Evolutionary conservation across 2,888 invertebrate species (phyloP), one percentile per base, ranked within the genome.

Genomic region (Ctenicera cuprea): DNA sequence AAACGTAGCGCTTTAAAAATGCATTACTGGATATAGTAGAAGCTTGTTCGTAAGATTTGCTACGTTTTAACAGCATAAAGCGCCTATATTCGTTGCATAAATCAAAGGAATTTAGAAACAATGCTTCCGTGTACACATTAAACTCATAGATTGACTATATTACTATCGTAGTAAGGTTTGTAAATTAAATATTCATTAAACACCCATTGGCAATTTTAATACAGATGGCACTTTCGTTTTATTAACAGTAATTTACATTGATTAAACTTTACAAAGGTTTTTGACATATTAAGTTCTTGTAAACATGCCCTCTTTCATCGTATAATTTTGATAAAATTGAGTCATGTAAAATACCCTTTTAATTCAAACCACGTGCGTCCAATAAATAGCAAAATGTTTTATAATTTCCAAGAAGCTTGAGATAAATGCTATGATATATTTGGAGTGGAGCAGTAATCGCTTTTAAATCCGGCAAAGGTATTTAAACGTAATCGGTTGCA

Each of bases 401-500:
- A 33, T 33, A 33, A 33, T 33, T 9, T 33, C 33, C 8, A 33
- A 33, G 33, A 1, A 33, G 9, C 33, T 33, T 33, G 33, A 3
- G n/a, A n/a, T n/a, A n/a, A 33, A 20, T 8, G 18, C 18, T 1
- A 18, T 8, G 48, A 48, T 48, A 14, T 16, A 11, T 11, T 48
- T 18, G 7, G 48, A 48, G 8, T 7, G 26, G 11, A 2, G 18
- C 16, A 11, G 62, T 65, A 65, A 50, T 37, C 50, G 48, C 41
- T 65, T 33, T 33, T 65, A 33, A 66, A 54, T 54, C 41, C 52
- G 1, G 38, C 16, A 11, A 38, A 52, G 52, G 38, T 64, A 64
- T 50, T 64, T 50, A 38, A 43, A 66, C 37, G 30, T 62, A 62
- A 62, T 62, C 62, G 62, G 41, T 38, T 45, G 18, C 50, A 41